Evolutionary conservation across 1,140 invertebrate species (phyloP), one percentile per base, ranked within the genome.

Genomic region (Drosophila mayri): DNA sequence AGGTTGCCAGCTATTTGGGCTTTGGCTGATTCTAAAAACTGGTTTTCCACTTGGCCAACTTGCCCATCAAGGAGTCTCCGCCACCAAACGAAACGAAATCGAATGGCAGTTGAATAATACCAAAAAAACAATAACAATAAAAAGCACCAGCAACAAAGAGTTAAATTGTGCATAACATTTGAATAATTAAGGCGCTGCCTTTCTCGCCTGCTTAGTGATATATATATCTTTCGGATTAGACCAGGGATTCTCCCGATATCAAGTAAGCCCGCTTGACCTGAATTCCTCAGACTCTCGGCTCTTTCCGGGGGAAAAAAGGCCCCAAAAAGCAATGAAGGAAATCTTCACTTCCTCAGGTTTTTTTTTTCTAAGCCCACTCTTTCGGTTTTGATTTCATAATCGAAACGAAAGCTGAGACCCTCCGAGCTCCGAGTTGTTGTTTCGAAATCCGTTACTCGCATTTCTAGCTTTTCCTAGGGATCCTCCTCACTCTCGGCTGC

Each of bases 11-110:
- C 50, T 77, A 61, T 88, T 73, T 83, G 64, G 62, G 67, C 65
- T 78, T 90, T 75, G 65, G 73, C 68, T 76, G 54, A 76, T 78
- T 76, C 61, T 66, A 12, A 72, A 81, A 88, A 88, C 85, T 90
- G 85, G 85, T 88, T 88, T 86, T 47, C 62, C 60, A 83, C 61
- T 87, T 82, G 72, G 79, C 54, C 84, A 87, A 79, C 75, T 82
- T 82, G 83, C 80, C 85, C 85, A 90, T 85, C 85, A 88, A 88
- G 85, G 85, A 88, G 81, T 90, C 52, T 55, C 52, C 74, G 66
- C 49, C 52, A 61, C 60, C 35, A 59, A 57, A 47, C 22, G 41
- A 55, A 85, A 87, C 66, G 79, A 88, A 84, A 77, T 87, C 84
- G 76, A 87, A 87, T 88, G 84, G 67, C 62, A 52, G 65, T 78